These are phyloP conservation scores for Halcyon badia DNA, from an alignment of 2,797 vertebrate genomes.

Conservation along the genomic window DNA sequence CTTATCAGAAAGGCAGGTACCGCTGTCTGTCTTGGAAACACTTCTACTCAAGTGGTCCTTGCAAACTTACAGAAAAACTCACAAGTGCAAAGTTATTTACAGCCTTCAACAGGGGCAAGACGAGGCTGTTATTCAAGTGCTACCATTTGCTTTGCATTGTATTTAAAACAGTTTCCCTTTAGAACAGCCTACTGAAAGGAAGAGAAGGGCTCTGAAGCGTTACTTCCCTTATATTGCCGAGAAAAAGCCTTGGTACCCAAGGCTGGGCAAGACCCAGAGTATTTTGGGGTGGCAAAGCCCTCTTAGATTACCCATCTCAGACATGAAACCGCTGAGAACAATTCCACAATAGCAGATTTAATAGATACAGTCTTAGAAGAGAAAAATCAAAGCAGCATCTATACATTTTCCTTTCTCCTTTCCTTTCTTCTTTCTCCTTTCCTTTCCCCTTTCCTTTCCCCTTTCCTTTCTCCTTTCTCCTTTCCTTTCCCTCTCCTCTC, in stretches of 20 bases:
- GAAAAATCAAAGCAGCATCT: conserved; percentile 14
- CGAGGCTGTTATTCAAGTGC: not conserved
- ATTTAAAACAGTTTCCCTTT: conserved; percentile 1
- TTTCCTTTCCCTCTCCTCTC: no score
- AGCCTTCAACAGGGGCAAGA: not conserved
- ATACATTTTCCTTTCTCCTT: no score
- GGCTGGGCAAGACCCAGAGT: not conserved
- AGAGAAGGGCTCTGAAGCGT: not conserved
- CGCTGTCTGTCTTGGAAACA: not conserved
- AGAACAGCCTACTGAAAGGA: not conserved
- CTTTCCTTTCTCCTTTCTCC: no score
- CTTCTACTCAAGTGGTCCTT: not conserved
- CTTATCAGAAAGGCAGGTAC: not conserved
- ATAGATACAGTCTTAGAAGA: not conserved
- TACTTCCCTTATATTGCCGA: not conserved
- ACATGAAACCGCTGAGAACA: conserved; percentile 1
- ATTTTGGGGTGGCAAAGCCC: not conserved
- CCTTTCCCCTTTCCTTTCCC: no score
- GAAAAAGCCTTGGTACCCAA: not conserved
- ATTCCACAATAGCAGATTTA: not conserved
- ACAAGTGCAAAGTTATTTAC: not conserved
- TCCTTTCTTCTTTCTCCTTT: not conserved
- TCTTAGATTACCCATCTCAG: not conserved
- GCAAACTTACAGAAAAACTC: not conserved
- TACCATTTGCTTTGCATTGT: not conserved